These are phyloP conservation scores for Esox niger DNA, from an alignment of 2,113 vertebrate species.

Conservation along the genomic window DNA sequence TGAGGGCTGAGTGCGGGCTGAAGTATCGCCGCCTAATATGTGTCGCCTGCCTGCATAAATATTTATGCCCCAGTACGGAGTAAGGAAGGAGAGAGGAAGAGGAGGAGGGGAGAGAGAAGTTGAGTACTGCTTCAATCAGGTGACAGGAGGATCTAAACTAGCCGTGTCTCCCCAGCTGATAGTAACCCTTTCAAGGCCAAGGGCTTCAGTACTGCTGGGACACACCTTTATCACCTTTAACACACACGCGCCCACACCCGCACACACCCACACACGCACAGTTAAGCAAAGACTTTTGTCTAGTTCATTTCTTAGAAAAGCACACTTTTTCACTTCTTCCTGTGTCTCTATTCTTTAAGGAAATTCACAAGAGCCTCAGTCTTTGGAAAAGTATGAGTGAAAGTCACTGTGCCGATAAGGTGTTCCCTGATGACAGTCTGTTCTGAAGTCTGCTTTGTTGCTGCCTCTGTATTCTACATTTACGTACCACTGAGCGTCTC, in stretches of 20 bases:
- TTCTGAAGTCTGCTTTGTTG: constrained; percentile 6
- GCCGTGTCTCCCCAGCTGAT: constrained; percentile 7
- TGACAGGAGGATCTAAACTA: constrained; percentile 42
- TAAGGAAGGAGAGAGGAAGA: constrained; percentile 5
- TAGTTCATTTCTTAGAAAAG: constrained; percentile 14
- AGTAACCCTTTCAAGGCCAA: neutral
- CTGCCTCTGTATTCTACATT: constrained; percentile 2
- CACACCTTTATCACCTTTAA: neutral
- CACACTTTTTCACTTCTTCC: constrained; percentile 9
- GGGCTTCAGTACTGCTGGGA: neutral
- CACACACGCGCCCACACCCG: neutral
- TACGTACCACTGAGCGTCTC: no score
- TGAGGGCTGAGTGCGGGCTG: constrained; percentile 71
- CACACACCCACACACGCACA: constrained; percentile 3
- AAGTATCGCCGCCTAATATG: constrained; percentile 75
- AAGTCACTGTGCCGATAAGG: neutral
- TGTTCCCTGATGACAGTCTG: neutral
- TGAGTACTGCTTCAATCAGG: constrained; percentile 55
- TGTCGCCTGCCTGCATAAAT: constrained; percentile 77
- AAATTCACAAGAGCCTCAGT: constrained; percentile 27
- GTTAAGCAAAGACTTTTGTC: neutral
- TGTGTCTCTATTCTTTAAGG: neutral
- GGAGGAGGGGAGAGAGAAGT: constrained; percentile 38
- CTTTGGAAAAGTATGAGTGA: constrained; percentile 13
- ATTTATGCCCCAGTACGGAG: constrained; percentile 63